Base-by-base conservation (phyloP, 2,888 invertebrate species). In the Amorpha juglandis region DNA sequence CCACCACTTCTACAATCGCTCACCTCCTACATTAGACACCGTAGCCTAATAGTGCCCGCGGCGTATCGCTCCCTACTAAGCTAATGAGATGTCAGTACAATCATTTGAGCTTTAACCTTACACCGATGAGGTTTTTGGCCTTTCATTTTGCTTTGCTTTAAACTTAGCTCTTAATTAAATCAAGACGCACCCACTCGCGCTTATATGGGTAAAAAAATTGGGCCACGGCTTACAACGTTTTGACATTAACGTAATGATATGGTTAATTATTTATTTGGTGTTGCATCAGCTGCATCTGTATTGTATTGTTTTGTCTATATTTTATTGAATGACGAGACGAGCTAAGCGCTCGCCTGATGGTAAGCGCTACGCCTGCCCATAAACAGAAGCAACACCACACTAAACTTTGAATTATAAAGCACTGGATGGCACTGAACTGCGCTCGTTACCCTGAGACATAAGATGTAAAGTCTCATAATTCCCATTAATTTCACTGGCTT, bases 31-130 rank as follows among this genome's bases (percentile, higher is more conserved):
- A 19, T 68, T 75, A 76, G 70, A 70, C 0, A 45, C 78, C 77
- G 69, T 68, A 58, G 63, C 65, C 71, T 71, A 79, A 85, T 86
- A 86, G 82, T 80, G 90, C 90, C 89, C 70, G 74, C 73, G 90
- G 91, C 89, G 77, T 79, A 83, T 81, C 81, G 89, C 86, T 89
- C 88, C 88, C 88, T 89, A 90, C 89, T 90, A 90, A 91, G 91
- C 91, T 92, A 92, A 92, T 92, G 92, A 92, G 92, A 92, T 92
- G 92, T 92, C 92, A 92, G 92, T 89, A 91, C 90, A 92, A 92
- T 91, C 90, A 92, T 92, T 92, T 91, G 87, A 86, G 91, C 90
- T 91, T 89, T 90, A 90, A 88, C 89, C 91, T 91, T 87, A 88
- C 83, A 81, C 86, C 79, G 81, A 84, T 86, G 80, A 90, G 90